Conservation (phyloP, 1,140 invertebrate species). For the Aphelenchoides fujianensis region DNA sequence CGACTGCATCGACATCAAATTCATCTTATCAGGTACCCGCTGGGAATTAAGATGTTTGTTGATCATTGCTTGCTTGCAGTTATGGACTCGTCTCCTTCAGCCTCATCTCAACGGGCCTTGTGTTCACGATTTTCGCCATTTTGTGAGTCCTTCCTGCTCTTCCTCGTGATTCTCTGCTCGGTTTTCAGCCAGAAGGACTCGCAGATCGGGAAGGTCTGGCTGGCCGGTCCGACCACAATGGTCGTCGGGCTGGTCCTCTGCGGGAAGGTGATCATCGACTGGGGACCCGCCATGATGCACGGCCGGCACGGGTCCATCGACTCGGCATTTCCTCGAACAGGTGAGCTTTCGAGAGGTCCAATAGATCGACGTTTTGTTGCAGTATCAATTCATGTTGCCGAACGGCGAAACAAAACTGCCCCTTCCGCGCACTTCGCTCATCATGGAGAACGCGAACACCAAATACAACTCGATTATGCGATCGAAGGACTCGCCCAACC, state of each 20-base stretch:
- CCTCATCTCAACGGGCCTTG: constrained; percentile 57
- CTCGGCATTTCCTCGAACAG: constrained; percentile 49
- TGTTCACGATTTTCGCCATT: constrained; percentile 61
- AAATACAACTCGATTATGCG: background rate
- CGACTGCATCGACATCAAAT: constrained; percentile 52
- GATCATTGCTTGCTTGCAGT: too few species aligned
- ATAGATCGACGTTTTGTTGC: background rate
- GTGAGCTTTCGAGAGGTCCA: constrained; percentile 18
- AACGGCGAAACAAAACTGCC: constrained; percentile 18
- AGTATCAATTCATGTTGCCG: constrained; percentile 11
- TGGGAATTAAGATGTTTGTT: too few species aligned
- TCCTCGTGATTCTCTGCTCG: too few species aligned
- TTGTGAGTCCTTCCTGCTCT: too few species aligned
- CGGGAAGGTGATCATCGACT: constrained; percentile 60
- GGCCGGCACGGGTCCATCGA: constrained; percentile 54
- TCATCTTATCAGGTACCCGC: constrained; percentile 48
- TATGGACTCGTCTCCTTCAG: constrained; percentile 57
- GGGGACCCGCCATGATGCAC: constrained; percentile 60
- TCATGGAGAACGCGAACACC: background rate
- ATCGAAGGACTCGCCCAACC: constrained; percentile 6
- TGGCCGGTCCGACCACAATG: constrained; percentile 60
- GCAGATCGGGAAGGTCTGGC: constrained; percentile 54
- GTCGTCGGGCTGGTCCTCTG: constrained; percentile 44
- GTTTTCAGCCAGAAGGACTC: constrained; percentile 59
- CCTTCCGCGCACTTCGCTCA: constrained; percentile 10